These are phyloP conservation scores for Nephrotoma flavescens DNA, from an alignment of 2,888 invertebrate species.

Conservation along the genomic window DNA sequence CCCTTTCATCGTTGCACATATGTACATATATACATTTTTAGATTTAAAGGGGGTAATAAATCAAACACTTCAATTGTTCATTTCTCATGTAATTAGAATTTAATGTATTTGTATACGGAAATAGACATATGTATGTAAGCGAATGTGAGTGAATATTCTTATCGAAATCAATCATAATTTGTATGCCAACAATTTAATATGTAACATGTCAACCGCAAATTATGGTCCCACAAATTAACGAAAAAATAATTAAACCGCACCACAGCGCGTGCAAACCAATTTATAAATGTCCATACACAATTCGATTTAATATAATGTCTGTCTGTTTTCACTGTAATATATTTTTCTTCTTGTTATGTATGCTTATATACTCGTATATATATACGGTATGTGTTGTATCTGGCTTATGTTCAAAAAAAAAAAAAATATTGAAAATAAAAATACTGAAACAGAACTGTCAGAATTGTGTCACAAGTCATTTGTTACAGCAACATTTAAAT, in stretches of 20 bases:
- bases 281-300: slow-evolving; percentile 1
- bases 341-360: not conserved
- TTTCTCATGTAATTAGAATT: not conserved
- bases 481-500: slow-evolving; percentile 4
- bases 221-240: not conserved
- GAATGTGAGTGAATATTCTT: not conserved
- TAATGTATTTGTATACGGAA: not conserved
- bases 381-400: not conserved
- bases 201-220: not conserved
- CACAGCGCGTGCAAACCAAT: slow-evolving; percentile 1
- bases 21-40: not conserved
- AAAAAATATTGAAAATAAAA: not conserved
- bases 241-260: not conserved
- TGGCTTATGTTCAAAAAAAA: slow-evolving; percentile 1
- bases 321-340: not conserved
- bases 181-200: not conserved
- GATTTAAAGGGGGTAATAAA: not conserved
- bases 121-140: not conserved
- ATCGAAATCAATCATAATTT: not conserved
- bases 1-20: not conserved
- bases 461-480: slow-evolving; percentile 5
- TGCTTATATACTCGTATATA: not conserved
- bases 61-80: not conserved
- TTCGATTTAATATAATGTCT: not conserved
- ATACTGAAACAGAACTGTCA: not conserved